Evolutionary conservation across 2,113 vertebrate species (phyloP), one percentile per base, ranked within the genome.

Genomic region (Numenius arquata): DNA sequence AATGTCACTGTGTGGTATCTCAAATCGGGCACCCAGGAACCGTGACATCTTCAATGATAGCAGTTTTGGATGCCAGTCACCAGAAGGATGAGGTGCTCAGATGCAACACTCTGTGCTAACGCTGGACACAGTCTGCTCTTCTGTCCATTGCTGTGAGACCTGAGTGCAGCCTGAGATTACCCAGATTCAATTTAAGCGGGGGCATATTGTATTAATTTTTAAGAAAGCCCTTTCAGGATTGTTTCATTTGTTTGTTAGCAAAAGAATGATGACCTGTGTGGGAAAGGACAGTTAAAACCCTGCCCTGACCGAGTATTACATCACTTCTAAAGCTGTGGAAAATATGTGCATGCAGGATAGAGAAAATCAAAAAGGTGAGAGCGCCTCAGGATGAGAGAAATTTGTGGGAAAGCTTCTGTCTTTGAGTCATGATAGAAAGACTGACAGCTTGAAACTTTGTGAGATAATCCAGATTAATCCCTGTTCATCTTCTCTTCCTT

Each of bases 401-500:
- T 50, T 32, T 82, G 22, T 80, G 71, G 55, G 90, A 93, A 84
- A 93, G 20, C 30, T 87, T 71, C 22, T 88, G n/a, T 38, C 75
- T 90, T 88, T 70, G n/a, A 82, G 58, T 85, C 36, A 19, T 0
- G 12, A 19, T 9, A 94, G 82, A 92, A 87, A 70, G 61, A 61
- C 38, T 84, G 82, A 79, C 53, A 79, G 17, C 38, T 48, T 66
- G n/a, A 21, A 85, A 89, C 72, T 92, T 79, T n/a, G 25, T 88
- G 73, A 91, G 63, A 90, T 92, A 94, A 93, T 92, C 85, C 83
- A 92, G 85, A 86, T 85, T 38, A 41, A n/a, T 8, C 29, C 29
- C 43, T 22, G 8, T 34, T 91, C 45, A 73, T 48, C 58, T 66
- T 89, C 34, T 61, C 72, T 55, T 58, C 11, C 17, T n/a, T 65